Percentiles rank a stretch among this genome's conserved stretches.
Evolutionary conservation across 2,888 invertebrate species (phyloP).

Genomic region (Ophonus ardosiacus): DNA sequence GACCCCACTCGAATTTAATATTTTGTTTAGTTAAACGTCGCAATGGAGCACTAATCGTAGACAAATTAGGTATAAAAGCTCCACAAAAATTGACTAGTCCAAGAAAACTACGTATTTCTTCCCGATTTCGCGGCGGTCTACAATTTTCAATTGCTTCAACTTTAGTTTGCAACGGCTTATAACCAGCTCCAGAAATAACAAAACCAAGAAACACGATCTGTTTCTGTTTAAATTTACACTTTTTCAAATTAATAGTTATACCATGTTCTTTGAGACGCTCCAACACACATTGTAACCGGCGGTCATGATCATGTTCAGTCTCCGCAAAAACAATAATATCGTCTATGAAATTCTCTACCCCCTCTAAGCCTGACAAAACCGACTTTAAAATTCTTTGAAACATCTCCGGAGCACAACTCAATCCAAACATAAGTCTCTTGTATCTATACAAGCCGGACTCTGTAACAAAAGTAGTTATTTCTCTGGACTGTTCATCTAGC

Average conservation of each 20-base stretch:
- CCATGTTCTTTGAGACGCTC: constrained; percentile 66
- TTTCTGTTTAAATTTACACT: constrained; percentile 69
- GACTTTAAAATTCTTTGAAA: constrained; percentile 71
- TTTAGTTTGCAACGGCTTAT: constrained; percentile 65
- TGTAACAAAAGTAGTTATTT: constrained; percentile 69
- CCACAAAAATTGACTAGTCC: constrained; percentile 67
- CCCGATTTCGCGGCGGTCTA: constrained; percentile 64
- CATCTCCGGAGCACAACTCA: constrained; percentile 71
- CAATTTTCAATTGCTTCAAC: constrained; percentile 65
- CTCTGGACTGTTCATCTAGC: constrained; percentile 68
- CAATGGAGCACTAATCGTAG: constrained; percentile 67
- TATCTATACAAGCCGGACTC: constrained; percentile 71
- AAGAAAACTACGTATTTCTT: constrained; percentile 68
- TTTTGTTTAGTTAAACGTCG: constrained; percentile 67
- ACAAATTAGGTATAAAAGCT: constrained; percentile 68
- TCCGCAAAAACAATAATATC: constrained; percentile 72
- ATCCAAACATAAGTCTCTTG: constrained; percentile 70
- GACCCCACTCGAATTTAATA: constrained; percentile 68
- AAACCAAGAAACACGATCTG: constrained; percentile 68
- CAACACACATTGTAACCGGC: constrained; percentile 67
- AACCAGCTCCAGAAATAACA: constrained; percentile 65
- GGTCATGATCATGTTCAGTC: too few species aligned
- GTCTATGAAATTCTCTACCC: constrained; percentile 72
- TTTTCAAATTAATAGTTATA: constrained; percentile 66
- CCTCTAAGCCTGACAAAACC: constrained; percentile 71